Evolutionary conservation across 2,113 vertebrate species (phyloP), one percentile per base, ranked within the genome.

Genomic region (Sphaerodactylus townsendi): DNA sequence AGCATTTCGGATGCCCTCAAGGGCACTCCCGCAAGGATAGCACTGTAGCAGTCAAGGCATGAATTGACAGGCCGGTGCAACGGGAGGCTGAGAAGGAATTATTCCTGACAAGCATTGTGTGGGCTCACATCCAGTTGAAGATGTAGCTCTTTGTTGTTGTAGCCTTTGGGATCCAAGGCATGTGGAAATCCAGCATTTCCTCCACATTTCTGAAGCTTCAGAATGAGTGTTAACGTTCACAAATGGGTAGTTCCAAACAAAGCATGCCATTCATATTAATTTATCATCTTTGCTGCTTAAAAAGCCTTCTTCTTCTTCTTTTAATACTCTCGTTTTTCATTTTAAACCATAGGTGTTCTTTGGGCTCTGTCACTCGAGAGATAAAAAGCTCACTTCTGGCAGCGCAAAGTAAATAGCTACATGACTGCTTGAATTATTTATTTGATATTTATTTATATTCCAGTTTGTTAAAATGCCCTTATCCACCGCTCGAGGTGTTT

Each of bases 361-460:
- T 48, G 41, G 23, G 21, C 11, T 56, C 78, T 78, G 72, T 64
- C 82, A 77, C 15, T 81, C 41, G 41, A 3, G 0, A 1, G 33
- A 86, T 73, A 80, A 88, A 86, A 85, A 81, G 1, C 10, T 25
- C 28, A 76, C 64, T 35, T 14, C 25, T 83, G 39, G 37, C 21
- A 56, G 11, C 11, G 13, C 30, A 81, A 86, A 81, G 50, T 46
- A 62, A 81, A 76, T 72, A 85, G 53, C 33, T 81, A 64, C 77
- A 85, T 25, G 17, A 3, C 53, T 85, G 39, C 23, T 9, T 83
- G 41, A 75, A 78, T 83, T 80, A 56, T 64, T 81, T 81, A 41
- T 59, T 65, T 44, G 66, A 84, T 70, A 77, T 71, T 62, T 77
- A 70, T 84, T 66, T 83, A 37, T 83, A 82, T 68, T 66, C 33